These are phyloP conservation scores for Odobenus rosmarus DNA, from an alignment of 2,113 vertebrate species.

Conservation along the genomic window DNA sequence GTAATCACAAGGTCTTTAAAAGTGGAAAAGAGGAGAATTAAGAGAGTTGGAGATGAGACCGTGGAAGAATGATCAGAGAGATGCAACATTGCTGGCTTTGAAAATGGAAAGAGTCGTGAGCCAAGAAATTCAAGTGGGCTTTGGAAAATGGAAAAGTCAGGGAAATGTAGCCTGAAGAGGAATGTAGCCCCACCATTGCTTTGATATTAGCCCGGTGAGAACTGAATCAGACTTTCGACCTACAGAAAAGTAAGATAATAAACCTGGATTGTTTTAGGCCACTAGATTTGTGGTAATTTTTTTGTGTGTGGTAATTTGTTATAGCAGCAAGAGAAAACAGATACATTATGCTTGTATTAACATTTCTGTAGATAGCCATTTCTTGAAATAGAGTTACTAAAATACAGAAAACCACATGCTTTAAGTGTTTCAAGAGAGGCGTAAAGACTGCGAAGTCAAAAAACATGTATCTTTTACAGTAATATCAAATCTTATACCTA, in stretches of 20 bases:
- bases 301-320: background rate
- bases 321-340: background rate
- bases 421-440: conserved; percentile 18
- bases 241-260: background rate
- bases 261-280: background rate
- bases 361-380: background rate
- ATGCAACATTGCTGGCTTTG: background rate
- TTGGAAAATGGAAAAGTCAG: background rate
- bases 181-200: background rate
- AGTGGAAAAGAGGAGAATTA: background rate
- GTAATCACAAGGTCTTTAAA: background rate
- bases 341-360: background rate
- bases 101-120: background rate
- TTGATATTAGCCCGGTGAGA: background rate
- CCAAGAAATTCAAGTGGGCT: background rate
- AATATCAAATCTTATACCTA: background rate
- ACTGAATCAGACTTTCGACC: background rate
- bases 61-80: background rate
- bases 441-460: background rate
- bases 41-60: background rate
- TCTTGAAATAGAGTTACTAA: background rate
- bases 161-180: background rate
- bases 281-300: background rate
- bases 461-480: conserved; percentile 19
- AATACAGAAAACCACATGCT: background rate